These are phyloP conservation scores for Drosophila nigrodunni DNA, from an alignment of 1,140 invertebrate species.

Conservation along the genomic window DNA sequence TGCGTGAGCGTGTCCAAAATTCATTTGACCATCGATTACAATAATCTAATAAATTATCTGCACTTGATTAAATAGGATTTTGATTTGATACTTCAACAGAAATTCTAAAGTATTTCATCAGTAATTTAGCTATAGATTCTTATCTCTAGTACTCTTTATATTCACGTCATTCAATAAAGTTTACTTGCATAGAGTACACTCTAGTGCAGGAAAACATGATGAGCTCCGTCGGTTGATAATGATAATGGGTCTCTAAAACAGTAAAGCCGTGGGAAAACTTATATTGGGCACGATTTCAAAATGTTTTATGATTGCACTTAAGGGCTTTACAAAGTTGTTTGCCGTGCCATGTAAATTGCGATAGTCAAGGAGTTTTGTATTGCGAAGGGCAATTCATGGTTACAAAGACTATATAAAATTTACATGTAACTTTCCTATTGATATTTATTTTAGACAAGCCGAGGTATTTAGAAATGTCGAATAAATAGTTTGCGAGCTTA, in stretches of 20 bases:
- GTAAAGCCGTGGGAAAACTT: conserved; percentile 34
- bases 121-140: conserved; percentile 22
- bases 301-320: not conserved
- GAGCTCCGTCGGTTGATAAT: conserved; percentile 14
- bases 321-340: conserved; percentile 1
- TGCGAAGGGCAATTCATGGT: not conserved
- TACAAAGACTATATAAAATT: not conserved
- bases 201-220: not conserved
- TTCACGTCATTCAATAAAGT: conserved; percentile 5
- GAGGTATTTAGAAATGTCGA: too few relatives aligned
- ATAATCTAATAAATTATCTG: conserved; percentile 46
- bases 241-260: not conserved
- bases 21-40: conserved; percentile 11
- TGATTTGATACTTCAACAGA: conserved; percentile 16
- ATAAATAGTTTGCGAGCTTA: too few relatives aligned
- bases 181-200: not conserved
- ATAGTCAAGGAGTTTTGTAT: not conserved
- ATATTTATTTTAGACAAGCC: too few relatives aligned
- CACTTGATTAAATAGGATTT: conserved; percentile 31
- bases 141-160: conserved; percentile 10
- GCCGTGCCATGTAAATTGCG: conserved; percentile 16
- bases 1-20: conserved; percentile 2
- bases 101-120: conserved; percentile 14
- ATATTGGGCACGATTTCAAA: conserved; percentile 5
- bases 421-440: too few relatives aligned